Conservation (phyloP, 2,113 vertebrate genomes). For the Lepisosteus oculatus region DNA sequence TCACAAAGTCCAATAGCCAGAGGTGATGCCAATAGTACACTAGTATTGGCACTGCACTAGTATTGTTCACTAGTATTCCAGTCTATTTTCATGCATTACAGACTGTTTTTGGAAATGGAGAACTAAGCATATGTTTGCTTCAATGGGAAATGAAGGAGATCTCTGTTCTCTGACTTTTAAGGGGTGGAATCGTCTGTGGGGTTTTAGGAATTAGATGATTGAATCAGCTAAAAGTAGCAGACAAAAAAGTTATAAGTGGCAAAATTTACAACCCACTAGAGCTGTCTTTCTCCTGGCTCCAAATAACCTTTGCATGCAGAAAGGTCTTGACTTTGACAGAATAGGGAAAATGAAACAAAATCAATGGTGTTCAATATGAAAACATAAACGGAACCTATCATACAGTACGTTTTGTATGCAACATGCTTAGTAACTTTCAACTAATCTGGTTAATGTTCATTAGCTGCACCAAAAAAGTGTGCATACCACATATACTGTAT, state of each 20-base stretch:
- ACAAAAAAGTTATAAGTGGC: background rate
- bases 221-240: background rate
- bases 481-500: too few relatives aligned
- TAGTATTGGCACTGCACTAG: too few relatives aligned
- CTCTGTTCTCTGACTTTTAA: background rate
- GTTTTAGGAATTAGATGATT: background rate
- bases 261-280: background rate
- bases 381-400: too few relatives aligned
- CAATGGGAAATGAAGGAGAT: background rate
- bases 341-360: constrained; percentile 2
- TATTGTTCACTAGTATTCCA: background rate
- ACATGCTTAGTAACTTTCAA: too few relatives aligned
- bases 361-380: too few relatives aligned
- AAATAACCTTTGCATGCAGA: constrained; percentile 49
- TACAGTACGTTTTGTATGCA: too few relatives aligned
- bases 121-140: background rate
- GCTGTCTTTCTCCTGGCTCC: constrained; percentile 14
- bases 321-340: constrained; percentile 51
- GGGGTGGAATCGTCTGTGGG: background rate
- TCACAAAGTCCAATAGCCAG: background rate
- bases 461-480: too few relatives aligned
- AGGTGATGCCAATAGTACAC: background rate
- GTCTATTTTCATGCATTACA: background rate
- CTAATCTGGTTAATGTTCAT: too few relatives aligned
- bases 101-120: background rate